phyloP scores from a whole-genome alignment of 2,888 invertebrate genomes.

The Caenorhabditis macrosperma region DNA sequence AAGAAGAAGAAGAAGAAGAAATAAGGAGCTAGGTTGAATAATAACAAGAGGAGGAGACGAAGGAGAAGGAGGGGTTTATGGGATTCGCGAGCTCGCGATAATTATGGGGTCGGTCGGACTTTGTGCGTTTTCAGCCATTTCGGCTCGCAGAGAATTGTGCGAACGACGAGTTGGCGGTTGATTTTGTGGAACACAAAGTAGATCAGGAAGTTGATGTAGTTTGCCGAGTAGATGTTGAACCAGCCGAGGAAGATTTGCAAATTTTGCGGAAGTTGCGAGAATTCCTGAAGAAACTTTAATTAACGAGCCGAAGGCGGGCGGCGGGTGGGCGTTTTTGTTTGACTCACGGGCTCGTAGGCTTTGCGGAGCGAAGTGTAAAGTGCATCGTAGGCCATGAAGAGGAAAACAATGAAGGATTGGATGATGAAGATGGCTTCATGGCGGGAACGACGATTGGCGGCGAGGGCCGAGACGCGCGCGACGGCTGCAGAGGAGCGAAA shows the following conservation, averaged over 20 bases:
- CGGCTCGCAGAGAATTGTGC: constrained; percentile 15
- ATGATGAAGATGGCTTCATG: constrained; percentile 27
- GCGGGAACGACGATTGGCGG: constrained; percentile 35
- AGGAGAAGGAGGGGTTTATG: too few species aligned
- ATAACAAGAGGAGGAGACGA: too few species aligned
- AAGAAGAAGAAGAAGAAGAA: too few species aligned
- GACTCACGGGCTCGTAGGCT: constrained; percentile 22
- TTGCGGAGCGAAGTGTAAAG: constrained; percentile 26
- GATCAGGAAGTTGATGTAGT: constrained; percentile 40
- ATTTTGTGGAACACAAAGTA: constrained; percentile 40
- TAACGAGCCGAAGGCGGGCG: too few species aligned
- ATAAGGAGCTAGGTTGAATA: too few species aligned
- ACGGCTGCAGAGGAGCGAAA: too few species aligned
- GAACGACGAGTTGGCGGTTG: constrained; percentile 22
- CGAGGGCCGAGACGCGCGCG: constrained; percentile 25
- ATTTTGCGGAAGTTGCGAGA: constrained; percentile 12
- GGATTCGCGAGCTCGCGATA: too few species aligned
- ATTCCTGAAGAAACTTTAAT: constrained; percentile 17
- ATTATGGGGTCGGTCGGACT: constrained; percentile 16
- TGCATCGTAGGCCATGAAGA: constrained; percentile 42
- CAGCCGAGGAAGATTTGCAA: constrained; percentile 29
- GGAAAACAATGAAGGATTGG: constrained; percentile 33
- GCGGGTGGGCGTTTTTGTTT: too few species aligned
- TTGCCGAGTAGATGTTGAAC: constrained; percentile 43
- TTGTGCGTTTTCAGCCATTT: constrained; percentile 34